Evolutionary conservation across 2,888 invertebrate species (phyloP).

Genomic region (Rhagonycha fulva): DNA sequence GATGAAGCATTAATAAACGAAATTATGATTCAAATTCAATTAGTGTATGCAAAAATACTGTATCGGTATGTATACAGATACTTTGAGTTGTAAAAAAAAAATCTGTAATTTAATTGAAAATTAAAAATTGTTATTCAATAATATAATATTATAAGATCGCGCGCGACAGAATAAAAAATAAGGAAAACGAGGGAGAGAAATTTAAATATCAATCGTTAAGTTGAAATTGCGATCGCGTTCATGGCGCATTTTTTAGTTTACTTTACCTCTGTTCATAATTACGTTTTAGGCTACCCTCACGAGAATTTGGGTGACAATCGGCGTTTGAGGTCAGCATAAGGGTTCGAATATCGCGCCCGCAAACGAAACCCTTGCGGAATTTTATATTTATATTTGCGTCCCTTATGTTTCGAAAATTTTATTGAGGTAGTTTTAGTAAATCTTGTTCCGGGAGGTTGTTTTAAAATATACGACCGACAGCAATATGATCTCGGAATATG

Average conservation of each 20-base stretch:
- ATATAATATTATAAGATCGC: neutral
- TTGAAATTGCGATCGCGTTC: constrained; percentile 25
- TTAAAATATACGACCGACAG: neutral
- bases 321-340: constrained; percentile 15
- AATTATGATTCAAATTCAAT: neutral
- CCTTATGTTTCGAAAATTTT: constrained; percentile 29
- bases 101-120: constrained; percentile 2
- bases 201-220: constrained; percentile 30
- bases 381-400: constrained; percentile 29
- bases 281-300: constrained; percentile 23
- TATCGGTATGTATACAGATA: too few relatives aligned
- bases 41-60: neutral
- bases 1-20: neutral
- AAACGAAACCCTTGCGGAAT: constrained; percentile 21
- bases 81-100: neutral
- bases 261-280: constrained; percentile 23
- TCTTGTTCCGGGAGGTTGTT: constrained; percentile 12
- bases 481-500: constrained; percentile 2
- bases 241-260: constrained; percentile 26
- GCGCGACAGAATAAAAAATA: neutral
- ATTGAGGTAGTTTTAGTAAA: constrained; percentile 19
- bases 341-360: constrained; percentile 23
- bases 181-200: constrained; percentile 8
- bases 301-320: constrained; percentile 26
- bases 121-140: constrained; percentile 17